A percentile compares a stretch with the other conserved stretches of the same genome.
Conservation (phyloP, 2,797 vertebrate species). For the Moxostoma hubbsi region DNA sequence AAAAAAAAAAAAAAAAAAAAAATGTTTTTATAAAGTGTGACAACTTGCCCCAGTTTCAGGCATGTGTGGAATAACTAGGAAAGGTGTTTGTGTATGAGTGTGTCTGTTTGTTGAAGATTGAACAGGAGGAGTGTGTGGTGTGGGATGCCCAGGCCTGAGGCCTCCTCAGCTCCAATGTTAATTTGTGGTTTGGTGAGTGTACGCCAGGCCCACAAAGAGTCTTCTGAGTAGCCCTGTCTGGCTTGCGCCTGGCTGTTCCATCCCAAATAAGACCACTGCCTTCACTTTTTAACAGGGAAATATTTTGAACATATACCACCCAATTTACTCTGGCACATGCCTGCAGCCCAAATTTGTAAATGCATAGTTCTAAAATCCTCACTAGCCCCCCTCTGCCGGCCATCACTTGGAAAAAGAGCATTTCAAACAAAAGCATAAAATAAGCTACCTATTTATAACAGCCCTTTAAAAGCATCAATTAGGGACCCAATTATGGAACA, state of each 20-base stretch:
- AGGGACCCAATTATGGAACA: constrained; percentile 47
- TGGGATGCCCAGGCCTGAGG: constrained; percentile 63
- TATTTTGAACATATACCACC: constrained; percentile 83
- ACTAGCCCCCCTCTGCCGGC: constrained; percentile 18
- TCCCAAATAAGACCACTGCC: constrained; percentile 80
- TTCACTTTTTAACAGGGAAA: constrained; percentile 82
- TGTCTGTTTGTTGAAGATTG: constrained; percentile 70
- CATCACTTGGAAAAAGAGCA: constrained; percentile 60
- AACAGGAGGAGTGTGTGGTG: constrained; percentile 30
- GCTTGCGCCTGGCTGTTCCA: constrained; percentile 81
- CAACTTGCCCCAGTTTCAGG: background rate
- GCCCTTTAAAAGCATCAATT: constrained; percentile 63
- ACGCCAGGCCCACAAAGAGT: constrained; percentile 89
- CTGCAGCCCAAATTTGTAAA: constrained; percentile 74
- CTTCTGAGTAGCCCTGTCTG: constrained; percentile 84
- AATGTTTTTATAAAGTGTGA: too few species aligned
- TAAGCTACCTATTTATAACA: constrained; percentile 68
- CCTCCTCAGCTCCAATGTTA: constrained; percentile 85
- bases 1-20: too few species aligned
- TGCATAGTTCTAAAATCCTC: constrained; percentile 61
- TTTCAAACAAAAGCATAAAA: constrained; percentile 71
- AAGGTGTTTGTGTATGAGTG: constrained; percentile 40
- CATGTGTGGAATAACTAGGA: background rate
- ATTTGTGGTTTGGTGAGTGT: constrained; percentile 90
- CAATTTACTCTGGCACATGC: constrained; percentile 78